Conservation (phyloP, 2,888 invertebrate genomes). For the Zonitis immaculata region DNA sequence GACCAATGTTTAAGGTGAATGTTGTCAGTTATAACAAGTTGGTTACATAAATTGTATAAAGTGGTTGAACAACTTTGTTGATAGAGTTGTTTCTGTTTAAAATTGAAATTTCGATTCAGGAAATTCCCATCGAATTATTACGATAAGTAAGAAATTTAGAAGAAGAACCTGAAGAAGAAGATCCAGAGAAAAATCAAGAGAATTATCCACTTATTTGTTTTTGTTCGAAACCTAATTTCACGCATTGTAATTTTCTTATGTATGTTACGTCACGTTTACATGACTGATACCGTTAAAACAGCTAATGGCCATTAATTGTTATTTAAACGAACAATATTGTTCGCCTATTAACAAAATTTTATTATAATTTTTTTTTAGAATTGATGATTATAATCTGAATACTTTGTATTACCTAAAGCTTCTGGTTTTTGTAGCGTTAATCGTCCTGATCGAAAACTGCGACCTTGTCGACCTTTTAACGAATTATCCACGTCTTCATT, state of each 20-base stretch:
- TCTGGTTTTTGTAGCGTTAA: slow-evolving; percentile 36
- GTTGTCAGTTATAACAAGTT: not conserved
- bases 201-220: not conserved
- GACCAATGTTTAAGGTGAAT: slow-evolving; percentile 3
- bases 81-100: not conserved
- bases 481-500: not conserved
- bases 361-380: too few species aligned
- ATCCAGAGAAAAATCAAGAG: too few species aligned
- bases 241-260: not conserved
- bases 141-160: too few species aligned
- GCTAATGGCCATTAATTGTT: not conserved
- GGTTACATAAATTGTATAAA: too few species aligned
- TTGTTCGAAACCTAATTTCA: not conserved
- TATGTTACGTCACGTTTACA: not conserved
- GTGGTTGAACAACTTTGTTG: too few species aligned
- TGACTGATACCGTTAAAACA: not conserved
- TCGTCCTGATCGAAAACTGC: slow-evolving; percentile 36
- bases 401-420: slow-evolving; percentile 45
- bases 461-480: slow-evolving; percentile 23
- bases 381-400: too few species aligned
- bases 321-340: not conserved
- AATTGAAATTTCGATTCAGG: too few species aligned
- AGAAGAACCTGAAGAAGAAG: too few species aligned
- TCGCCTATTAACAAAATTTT: too few species aligned
- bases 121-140: too few species aligned